phyloP scores from a whole-genome alignment of 2,113 vertebrate genomes.

The Capreolus pygargus region DNA sequence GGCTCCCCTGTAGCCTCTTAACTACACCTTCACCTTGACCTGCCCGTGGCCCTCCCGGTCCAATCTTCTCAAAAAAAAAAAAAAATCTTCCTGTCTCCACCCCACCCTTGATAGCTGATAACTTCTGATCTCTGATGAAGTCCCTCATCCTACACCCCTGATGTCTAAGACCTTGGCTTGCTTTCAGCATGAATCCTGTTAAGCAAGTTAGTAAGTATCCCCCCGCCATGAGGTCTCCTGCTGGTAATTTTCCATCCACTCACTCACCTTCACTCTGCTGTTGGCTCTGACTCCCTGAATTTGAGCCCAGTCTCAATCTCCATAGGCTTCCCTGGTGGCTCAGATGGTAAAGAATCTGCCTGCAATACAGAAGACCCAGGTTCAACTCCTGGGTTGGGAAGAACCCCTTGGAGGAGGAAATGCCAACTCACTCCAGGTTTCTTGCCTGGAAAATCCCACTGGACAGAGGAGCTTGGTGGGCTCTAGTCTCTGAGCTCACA shows the following conservation, averaged over 20 bases:
- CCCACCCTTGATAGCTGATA: not conserved
- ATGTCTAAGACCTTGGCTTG: fast-evolving
- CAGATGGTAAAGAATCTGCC: not conserved
- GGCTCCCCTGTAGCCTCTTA: not conserved
- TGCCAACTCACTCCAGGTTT: not conserved
- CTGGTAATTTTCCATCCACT: not conserved
- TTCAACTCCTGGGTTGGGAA: not conserved
- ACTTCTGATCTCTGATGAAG: not conserved
- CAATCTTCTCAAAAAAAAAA: not conserved
- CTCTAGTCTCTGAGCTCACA: not conserved
- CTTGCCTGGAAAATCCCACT: not conserved
- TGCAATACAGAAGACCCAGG: not conserved
- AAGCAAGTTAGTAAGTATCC: not conserved
- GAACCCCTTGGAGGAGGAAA: not conserved
- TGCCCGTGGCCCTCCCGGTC: not conserved
- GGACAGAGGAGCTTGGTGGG: not conserved
- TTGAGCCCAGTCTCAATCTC: not conserved
- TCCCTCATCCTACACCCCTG: not conserved
- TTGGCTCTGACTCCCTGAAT: too few relatives aligned
- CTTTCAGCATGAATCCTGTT: not conserved
- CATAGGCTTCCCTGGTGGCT: not conserved
- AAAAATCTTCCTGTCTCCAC: not conserved
- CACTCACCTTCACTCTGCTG: not conserved
- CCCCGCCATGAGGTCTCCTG: not conserved
- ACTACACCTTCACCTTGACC: not conserved